Conservation (phyloP, 2,797 vertebrate genomes). For the Sebastes wilsoni region DNA sequence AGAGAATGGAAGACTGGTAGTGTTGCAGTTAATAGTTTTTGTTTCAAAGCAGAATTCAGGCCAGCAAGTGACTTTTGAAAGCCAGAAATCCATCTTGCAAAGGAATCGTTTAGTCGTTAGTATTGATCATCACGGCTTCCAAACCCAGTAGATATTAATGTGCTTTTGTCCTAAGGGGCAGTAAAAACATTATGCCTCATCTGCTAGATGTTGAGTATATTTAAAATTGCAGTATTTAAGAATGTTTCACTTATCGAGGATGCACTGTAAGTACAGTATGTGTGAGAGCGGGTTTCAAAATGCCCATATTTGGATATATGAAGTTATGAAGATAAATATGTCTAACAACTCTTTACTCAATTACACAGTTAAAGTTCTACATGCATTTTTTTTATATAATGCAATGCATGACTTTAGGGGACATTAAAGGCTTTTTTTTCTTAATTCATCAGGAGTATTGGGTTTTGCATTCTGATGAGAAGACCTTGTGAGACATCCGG, state of each 20-base stretch:
- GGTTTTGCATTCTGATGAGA: neutral
- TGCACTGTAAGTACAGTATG: neutral
- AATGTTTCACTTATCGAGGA: neutral
- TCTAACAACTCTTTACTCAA: neutral
- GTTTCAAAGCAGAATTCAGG: neutral
- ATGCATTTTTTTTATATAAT: neutral
- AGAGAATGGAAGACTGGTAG: neutral
- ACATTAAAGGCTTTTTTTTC: neutral
- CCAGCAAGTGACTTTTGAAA: constrained; percentile 10
- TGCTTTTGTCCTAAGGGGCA: neutral
- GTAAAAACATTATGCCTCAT: neutral
- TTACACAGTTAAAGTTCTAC: neutral
- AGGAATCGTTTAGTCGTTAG: neutral
- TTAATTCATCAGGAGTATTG: neutral
- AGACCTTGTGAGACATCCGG: neutral
- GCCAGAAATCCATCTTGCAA: constrained; percentile 2
- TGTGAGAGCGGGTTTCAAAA: neutral
- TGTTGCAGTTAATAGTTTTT: neutral
- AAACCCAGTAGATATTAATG: constrained; percentile 10
- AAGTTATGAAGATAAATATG: neutral
- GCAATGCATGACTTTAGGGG: too few species aligned
- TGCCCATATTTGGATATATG: neutral
- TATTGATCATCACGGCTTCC: neutral
- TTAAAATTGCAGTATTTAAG: neutral
- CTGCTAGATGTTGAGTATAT: neutral